phyloP scores from a whole-genome alignment of 2,113 vertebrate genomes.

The Thoracochromis brauschi region DNA sequence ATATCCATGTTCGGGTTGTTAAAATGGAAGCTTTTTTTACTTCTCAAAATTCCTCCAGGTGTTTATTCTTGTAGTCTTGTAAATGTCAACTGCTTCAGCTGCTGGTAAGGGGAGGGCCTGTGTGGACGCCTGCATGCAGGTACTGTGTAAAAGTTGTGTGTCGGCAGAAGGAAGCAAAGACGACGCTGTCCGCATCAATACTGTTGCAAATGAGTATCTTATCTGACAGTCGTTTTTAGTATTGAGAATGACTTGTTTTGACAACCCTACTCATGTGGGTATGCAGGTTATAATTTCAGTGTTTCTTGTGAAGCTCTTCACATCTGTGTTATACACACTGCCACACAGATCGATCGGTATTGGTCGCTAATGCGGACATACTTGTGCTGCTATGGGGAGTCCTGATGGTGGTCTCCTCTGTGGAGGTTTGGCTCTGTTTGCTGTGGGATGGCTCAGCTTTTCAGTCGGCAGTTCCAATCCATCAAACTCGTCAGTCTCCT shows the following conservation, averaged over 20 bases:
- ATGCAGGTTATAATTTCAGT: neutral
- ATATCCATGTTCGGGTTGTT: accelerated
- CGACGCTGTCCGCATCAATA: neutral
- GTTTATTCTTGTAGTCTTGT: neutral
- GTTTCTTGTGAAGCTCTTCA: neutral
- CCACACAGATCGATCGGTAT: neutral
- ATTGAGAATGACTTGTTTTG: neutral
- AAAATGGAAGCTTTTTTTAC: neutral
- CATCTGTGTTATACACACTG: neutral
- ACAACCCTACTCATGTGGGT: neutral
- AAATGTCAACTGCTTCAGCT: neutral
- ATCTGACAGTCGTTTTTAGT: neutral
- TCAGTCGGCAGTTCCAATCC: conserved; percentile 55
- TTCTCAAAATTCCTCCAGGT: neutral
- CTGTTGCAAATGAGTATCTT: neutral
- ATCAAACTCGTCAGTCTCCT: conserved; percentile 56
- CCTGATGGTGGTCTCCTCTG: conserved; percentile 68
- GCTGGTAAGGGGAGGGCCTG: neutral
- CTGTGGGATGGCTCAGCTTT: conserved; percentile 73
- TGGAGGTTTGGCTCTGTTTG: conserved; percentile 72
- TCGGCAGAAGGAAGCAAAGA: neutral
- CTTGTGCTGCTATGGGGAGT: neutral
- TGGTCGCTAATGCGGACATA: neutral
- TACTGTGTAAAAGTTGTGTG: neutral
- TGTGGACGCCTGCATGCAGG: neutral